Evolutionary conservation across 2,888 invertebrate genomes (phyloP), one percentile per base, ranked within the genome.

Genomic region (Sipunculus nudus): DNA sequence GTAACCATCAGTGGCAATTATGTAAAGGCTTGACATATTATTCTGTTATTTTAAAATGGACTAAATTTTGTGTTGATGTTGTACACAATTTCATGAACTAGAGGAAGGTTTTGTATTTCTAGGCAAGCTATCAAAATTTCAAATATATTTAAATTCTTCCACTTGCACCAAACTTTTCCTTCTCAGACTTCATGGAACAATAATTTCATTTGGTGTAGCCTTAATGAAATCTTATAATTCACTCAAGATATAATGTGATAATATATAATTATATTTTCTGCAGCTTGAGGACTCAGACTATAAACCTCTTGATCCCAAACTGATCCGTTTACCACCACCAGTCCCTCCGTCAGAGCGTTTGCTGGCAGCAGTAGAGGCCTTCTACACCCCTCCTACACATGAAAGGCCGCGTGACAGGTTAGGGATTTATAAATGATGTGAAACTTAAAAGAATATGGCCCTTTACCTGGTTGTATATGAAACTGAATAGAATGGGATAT

Each of bases 271-370:
- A 16, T 35, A 13, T 8, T 43, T 28, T n/a, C 28, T 49, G 13
- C 47, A 92, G 88, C 85, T 94, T 72, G 95, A 95, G 85, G 96
- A 96, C 76, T 90, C 91, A 76, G 90, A 90, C 76, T 98, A 97
- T 84, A 91, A 90, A 75, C 89, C 96, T 0, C 85, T 99, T 65
- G 94, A 98, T 84, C 93, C 97, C 0, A 90, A 90, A 61, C 90
- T 89, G 68, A 93, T 99, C 71, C 89, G 96, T 49, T 86, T 99
- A 65, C 98, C 98, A 23, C 93, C 96, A 8, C 96, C 97, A 1
- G 92, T 94, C 65, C 96, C 97, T 28, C 97, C 97, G 16, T 95
- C 91, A 78, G 97, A 98, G 65, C 87, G 96, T 61, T 86, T 99
- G 40, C 86, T 97, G 35, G 92, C 93, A 23, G 97, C 98, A 8